Base-by-base conservation (phyloP, 2,888 invertebrate genomes). In the Idaea dimidiata region DNA sequence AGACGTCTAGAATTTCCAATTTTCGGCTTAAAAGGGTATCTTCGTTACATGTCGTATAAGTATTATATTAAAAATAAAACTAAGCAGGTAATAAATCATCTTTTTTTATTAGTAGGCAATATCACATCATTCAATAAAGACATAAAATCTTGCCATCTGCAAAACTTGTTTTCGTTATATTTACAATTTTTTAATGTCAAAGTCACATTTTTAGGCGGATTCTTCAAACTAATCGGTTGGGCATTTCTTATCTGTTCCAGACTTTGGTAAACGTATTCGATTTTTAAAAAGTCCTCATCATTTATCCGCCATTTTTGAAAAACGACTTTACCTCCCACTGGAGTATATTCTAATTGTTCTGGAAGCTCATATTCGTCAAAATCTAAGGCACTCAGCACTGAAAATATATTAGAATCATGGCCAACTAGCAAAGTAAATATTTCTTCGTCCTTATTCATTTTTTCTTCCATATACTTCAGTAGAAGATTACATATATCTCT, bases 241-340 rank as follows among this genome's bases (percentile, higher is more conserved):
- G 73, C 81, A 33, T 81, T 69, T 58, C 86, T 78, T 17, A 90
- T 61, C 58, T 89, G 88, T 16, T 74, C 64, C 32, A 68, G 71
- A 3, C 79, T 78, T 54, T 78, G 81, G 67, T 90, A 91, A 10
- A 89, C 67, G 59, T 83, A 89, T 68, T 87, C 78, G 0, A 87
- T 72, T 80, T 87, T 88, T 18, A 89, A 69, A 68, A 78, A 73
- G n/a, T 71, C 65, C 6, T 80, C 72, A 0, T 31, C 61, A 0
- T 74, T 69, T 43, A 86, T 80, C 0, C 76, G 70, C 86, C 86
- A 89, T 71, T 84, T 89, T 72, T 90, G 85, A 62, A 89, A 89
- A 0, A 89, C 76, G 1, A 91, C 32, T 76, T 89, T 90, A 1
- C 87, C 85, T 4, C 90, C 90, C 33, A 90, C 79, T 0, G 91